Evolutionary conservation across 2,888 invertebrate genomes (phyloP), one percentile per base, ranked within the genome.

Genomic region (Dexiosoma caninum): DNA sequence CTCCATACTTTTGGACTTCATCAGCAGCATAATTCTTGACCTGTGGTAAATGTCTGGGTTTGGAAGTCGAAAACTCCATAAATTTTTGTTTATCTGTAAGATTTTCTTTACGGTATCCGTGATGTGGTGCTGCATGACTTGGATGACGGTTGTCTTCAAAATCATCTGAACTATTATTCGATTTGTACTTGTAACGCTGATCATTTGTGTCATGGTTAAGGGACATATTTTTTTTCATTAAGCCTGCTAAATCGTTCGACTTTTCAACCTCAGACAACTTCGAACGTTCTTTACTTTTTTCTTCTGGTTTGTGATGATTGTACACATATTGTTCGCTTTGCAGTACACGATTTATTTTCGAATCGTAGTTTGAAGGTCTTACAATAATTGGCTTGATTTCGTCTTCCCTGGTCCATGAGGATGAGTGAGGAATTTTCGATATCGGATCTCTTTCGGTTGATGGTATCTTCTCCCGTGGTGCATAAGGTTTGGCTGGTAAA

Each of bases 61-160:
- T 89, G 51, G 87, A 86, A 6, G 85, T 83, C 3, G 85, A 85
- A 75, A 88, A 89, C 69, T 90, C 89, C 82, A 89, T 86, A 82
- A 89, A 90, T 74, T 90, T 90, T 27, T 90, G 90, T 78, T 89
- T 90, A 67, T 90, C 90, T 2, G 90, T 90, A 32, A 90, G 85
- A 82, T 90, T 90, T 79, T 89, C 89, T 64, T 89, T 88, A 81
- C 87, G 89, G 53, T 88, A 88, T 42, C 83, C 83, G 16, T 83
- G 78, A 21, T 77, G 77, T 9, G 70, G 40, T 21, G 14, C 40
- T n/a, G 37, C 49, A 32, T 83, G 83, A 12, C 76, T 85, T 44
- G 87, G 83, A 44, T 85, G 86, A 74, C 88, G 89, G 4, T 88
- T 87, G 32, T 90, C 89, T 32, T 87, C 87, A 57, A 86, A 87